Evolutionary conservation across 2,113 vertebrate species (phyloP).

Genomic region (Agelaius tricolor): DNA sequence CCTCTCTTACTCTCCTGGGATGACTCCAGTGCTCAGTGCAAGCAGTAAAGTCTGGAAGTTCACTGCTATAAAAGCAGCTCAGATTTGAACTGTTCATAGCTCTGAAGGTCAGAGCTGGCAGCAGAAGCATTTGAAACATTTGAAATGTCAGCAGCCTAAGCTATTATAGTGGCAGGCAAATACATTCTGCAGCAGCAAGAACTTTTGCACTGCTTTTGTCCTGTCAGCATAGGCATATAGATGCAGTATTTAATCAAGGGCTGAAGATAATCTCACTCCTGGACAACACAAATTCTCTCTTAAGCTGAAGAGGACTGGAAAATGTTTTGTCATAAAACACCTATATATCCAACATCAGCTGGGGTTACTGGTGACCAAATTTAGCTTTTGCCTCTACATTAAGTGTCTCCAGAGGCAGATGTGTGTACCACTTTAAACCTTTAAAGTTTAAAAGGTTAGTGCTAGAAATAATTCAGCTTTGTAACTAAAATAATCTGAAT

Average conservation of each 20-base stretch:
- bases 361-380: background rate
- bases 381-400: background rate
- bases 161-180: background rate
- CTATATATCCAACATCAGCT: background rate
- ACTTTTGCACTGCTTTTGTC: background rate
- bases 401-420: background rate
- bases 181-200: background rate
- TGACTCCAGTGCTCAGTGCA: background rate
- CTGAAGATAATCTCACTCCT: background rate
- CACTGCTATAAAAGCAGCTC: background rate
- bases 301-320: background rate
- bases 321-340: background rate
- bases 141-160: slow-evolving; percentile 27
- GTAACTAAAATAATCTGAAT: background rate
- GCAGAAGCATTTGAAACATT: slow-evolving; percentile 20
- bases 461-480: background rate
- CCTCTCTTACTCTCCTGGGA: background rate
- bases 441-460: background rate
- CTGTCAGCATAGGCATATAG: background rate
- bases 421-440: background rate
- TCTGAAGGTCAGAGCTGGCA: slow-evolving; percentile 13
- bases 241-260: background rate
- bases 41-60: background rate
- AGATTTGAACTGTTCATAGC: background rate
- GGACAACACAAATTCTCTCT: background rate